phyloP scores from a whole-genome alignment of 2,113 vertebrate species.

The Perca flavescens region DNA sequence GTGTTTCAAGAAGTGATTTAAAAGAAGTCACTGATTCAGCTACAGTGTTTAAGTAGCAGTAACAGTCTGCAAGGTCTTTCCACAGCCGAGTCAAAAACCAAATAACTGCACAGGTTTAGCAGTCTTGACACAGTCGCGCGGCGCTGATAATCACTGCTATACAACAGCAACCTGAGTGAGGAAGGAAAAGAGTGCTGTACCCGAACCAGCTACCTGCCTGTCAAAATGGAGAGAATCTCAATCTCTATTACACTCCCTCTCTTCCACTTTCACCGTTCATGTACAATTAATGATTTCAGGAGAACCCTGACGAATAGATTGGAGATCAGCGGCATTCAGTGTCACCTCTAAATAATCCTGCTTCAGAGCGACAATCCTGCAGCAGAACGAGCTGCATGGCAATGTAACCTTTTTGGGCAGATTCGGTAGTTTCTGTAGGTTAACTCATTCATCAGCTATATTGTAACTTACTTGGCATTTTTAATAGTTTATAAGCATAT shows the following conservation, averaged over 20 bases:
- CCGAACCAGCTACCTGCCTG: background rate
- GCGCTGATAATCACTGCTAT: background rate
- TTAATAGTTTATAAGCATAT: background rate
- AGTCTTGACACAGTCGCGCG: background rate
- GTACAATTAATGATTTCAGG: slow-evolving; percentile 14
- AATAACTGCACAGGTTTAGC: slow-evolving; percentile 28
- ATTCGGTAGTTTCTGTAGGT: background rate
- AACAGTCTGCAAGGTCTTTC: background rate
- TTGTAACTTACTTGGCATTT: background rate
- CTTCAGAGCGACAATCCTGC: slow-evolving; percentile 15
- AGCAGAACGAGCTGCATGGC: slow-evolving; percentile 12
- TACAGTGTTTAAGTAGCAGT: background rate
- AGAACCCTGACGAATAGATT: background rate
- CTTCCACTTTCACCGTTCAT: background rate
- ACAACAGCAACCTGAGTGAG: background rate
- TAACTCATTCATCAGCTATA: background rate
- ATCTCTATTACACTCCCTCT: background rate
- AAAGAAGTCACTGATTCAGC: too few relatives aligned
- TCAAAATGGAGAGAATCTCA: background rate
- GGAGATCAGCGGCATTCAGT: slow-evolving; percentile 18
- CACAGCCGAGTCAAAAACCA: background rate
- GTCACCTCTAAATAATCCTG: slow-evolving; percentile 45
- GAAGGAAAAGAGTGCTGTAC: background rate
- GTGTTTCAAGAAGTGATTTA: too few relatives aligned
- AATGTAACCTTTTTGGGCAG: background rate